Conservation (phyloP, 2,888 invertebrate species). For the Biston betularia region DNA sequence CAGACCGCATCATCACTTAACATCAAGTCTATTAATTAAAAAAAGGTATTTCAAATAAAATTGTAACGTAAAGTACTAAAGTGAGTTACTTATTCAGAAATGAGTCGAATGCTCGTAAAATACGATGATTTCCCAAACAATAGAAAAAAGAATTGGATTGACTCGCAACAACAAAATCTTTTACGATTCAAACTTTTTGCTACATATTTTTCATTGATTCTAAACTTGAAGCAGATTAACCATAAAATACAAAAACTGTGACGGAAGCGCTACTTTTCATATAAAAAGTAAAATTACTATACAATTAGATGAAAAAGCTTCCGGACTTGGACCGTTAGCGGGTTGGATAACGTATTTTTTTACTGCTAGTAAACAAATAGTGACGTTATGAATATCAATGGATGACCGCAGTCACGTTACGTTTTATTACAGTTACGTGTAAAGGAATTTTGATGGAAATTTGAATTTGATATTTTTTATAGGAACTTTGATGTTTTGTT, state of each 20-base stretch:
- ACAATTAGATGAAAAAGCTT: conserved; percentile 30
- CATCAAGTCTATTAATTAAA: too few species aligned
- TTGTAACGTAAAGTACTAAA: too few species aligned
- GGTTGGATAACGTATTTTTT: conserved; percentile 21
- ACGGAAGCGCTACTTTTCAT: conserved; percentile 24
- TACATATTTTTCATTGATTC: conserved; percentile 3
- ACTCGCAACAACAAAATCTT: neutral
- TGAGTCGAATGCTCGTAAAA: too few species aligned
- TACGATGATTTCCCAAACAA: too few species aligned
- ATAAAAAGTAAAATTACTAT: conserved; percentile 29
- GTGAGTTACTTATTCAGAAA: too few species aligned
- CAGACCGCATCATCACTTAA: too few species aligned
- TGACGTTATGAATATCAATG: conserved; percentile 20
- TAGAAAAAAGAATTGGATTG: too few species aligned
- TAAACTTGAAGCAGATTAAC: neutral
- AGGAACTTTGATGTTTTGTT: too few species aligned
- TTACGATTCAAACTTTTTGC: neutral
- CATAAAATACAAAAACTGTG: conserved; percentile 13
- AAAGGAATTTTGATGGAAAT: neutral
- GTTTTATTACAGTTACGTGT: conserved; percentile 14
- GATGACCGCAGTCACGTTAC: conserved; percentile 3
- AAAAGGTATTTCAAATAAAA: too few species aligned
- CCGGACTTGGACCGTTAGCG: conserved; percentile 26
- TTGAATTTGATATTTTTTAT: neutral
- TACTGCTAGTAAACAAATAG: conserved; percentile 35